Evolutionary conservation across 2,113 vertebrate genomes (phyloP).

Genomic region (Lycaon pictus): DNA sequence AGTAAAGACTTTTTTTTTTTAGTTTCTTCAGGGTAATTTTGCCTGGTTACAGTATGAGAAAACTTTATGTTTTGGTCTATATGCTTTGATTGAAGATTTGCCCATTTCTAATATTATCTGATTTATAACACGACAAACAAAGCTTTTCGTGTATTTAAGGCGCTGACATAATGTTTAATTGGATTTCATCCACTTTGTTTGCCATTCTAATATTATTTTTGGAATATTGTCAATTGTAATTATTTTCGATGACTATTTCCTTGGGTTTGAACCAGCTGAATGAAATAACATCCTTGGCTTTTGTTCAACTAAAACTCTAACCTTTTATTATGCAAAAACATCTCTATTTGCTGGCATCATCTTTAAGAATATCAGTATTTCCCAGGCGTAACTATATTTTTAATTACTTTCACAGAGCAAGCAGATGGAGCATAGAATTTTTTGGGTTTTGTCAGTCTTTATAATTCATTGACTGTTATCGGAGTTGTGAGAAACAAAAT

Average conservation of each 20-base stretch:
- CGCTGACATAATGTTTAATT: slow-evolving; percentile 56
- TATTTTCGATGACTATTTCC: slow-evolving; percentile 57
- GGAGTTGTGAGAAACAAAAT: slow-evolving; percentile 40
- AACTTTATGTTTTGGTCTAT: background rate
- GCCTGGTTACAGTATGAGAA: background rate
- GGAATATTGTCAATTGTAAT: slow-evolving; percentile 65
- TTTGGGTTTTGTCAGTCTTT: background rate
- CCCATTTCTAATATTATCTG: slow-evolving; percentile 61
- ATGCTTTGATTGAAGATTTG: background rate
- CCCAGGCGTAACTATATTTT: slow-evolving; percentile 5
- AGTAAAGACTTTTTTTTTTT: background rate
- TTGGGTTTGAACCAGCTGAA: slow-evolving; percentile 63
- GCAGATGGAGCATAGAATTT: slow-evolving; percentile 56
- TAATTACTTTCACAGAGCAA: slow-evolving; percentile 39
- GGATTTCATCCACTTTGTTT: slow-evolving; percentile 54
- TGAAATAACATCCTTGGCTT: slow-evolving; percentile 61
- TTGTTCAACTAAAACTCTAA: slow-evolving; percentile 58
- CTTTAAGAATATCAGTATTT: slow-evolving; percentile 35
- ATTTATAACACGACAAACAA: slow-evolving; percentile 36
- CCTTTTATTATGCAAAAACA: slow-evolving; percentile 65
- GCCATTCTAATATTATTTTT: slow-evolving; percentile 68
- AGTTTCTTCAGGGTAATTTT: background rate
- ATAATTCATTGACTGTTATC: slow-evolving; percentile 13
- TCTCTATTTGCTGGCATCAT: slow-evolving; percentile 49
- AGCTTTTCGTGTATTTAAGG: slow-evolving; percentile 58